phyloP scores from a whole-genome alignment of 2,888 invertebrate genomes.

The Callinectes sapidus region DNA sequence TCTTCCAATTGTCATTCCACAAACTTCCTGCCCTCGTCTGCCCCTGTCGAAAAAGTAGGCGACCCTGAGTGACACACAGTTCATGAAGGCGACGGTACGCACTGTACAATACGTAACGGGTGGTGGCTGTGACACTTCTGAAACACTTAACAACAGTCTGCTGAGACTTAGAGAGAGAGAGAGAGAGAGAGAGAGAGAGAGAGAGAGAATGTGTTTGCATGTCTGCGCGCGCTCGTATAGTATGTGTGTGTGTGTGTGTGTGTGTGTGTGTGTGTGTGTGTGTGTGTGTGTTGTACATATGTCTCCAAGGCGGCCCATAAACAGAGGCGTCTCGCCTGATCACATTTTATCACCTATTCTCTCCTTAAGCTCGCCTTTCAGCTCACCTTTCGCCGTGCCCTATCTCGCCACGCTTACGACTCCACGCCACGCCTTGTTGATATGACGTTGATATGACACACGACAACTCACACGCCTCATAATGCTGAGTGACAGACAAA shows the following conservation, averaged over 20 bases:
- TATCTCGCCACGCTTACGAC: background rate
- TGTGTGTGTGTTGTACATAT: background rate
- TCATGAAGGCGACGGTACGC: no score
- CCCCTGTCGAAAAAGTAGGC: no score
- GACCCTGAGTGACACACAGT: no score
- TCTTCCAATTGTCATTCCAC: no score
- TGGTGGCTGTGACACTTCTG: no score
- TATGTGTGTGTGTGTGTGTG: slow-evolving; percentile 44
- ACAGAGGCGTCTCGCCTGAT: background rate
- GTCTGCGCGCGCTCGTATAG: background rate
- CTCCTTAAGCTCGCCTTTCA: background rate
- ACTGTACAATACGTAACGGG: no score
- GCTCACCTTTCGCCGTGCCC: background rate
- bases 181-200: slow-evolving; percentile 11
- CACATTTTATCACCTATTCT: slow-evolving; percentile 13
- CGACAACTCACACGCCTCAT: background rate
- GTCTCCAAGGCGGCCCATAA: background rate
- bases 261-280: slow-evolving; percentile 36
- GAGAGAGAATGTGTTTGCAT: background rate
- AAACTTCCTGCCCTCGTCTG: no score
- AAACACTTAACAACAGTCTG: no score
- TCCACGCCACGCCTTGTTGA: background rate
- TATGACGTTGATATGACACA: background rate
- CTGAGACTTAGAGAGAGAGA: background rate
- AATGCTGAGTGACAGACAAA: background rate